Evolutionary conservation across 2,113 vertebrate genomes (phyloP).

Genomic region (Cryptomyrus ogoouensis): DNA sequence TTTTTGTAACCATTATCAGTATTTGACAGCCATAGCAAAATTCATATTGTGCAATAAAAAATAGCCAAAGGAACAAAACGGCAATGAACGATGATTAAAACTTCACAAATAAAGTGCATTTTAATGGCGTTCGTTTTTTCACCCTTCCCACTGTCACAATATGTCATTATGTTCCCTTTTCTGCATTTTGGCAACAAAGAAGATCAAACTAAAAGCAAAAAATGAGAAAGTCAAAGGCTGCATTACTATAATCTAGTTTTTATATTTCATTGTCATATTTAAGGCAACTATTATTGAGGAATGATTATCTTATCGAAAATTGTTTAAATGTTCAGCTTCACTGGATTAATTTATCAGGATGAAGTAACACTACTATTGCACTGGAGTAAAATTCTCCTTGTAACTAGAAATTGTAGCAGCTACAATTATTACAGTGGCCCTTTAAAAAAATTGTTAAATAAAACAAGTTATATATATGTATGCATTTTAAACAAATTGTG

Average conservation of each 20-base stretch:
- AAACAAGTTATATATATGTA: neutral
- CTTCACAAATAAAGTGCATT: constrained; percentile 19
- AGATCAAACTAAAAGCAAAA: constrained; percentile 3
- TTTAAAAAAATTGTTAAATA: neutral
- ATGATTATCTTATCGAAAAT: neutral
- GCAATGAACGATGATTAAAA: constrained; percentile 5
- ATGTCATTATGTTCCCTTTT: constrained; percentile 6
- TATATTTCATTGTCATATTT: neutral
- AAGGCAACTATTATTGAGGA: neutral
- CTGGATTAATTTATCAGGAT: neutral
- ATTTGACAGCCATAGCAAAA: constrained; percentile 11
- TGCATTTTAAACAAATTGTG: neutral
- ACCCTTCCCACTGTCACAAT: neutral
- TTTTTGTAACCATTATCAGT: constrained; percentile 2
- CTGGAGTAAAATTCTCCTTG: neutral
- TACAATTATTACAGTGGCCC: neutral
- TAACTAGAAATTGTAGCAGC: neutral
- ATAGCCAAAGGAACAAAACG: constrained; percentile 3
- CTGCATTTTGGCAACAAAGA: neutral
- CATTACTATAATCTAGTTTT: neutral
- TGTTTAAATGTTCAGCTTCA: neutral
- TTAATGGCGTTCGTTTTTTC: constrained; percentile 12
- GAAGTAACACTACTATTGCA: neutral
- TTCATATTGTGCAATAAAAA: constrained; percentile 3
- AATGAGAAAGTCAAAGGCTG: neutral